phyloP scores from a whole-genome alignment of 1,140 invertebrate species.

The Lineus longissimus region DNA sequence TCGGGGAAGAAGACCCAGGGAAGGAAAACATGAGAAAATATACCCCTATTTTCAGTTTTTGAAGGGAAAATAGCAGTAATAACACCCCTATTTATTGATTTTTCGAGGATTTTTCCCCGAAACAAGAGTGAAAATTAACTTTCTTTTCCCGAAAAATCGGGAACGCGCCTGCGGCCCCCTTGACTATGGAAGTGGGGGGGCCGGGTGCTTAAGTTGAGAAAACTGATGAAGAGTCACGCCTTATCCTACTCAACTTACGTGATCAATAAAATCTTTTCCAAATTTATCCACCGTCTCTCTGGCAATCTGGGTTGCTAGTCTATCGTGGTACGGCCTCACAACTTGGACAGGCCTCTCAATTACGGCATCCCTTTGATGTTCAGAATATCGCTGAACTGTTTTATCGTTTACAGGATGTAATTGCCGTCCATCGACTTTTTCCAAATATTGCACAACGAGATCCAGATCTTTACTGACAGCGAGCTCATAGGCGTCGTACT shows the following conservation, averaged over 20 bases:
- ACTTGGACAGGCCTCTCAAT: neutral
- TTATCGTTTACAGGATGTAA: conserved; percentile 17
- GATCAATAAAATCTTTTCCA: neutral
- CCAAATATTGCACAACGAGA: conserved; percentile 10
- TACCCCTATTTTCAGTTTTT: too few relatives aligned
- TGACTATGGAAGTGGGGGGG: too few relatives aligned
- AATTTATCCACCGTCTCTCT: neutral
- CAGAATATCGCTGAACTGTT: conserved; percentile 18
- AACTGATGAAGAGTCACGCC: too few relatives aligned
- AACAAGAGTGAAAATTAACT: too few relatives aligned
- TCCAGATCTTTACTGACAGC: conserved; percentile 10
- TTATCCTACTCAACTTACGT: neutral
- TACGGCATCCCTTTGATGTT: conserved; percentile 15
- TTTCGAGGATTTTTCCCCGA: too few relatives aligned
- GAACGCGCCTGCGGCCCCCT: too few relatives aligned
- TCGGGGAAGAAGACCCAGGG: too few relatives aligned
- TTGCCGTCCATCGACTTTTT: conserved; percentile 12
- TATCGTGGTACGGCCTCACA: neutral
- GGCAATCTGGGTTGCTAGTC: neutral
- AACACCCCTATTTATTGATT: too few relatives aligned
- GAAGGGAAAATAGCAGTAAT: too few relatives aligned
- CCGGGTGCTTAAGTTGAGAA: too few relatives aligned
- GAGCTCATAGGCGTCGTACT: conserved; percentile 14
- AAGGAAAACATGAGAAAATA: too few relatives aligned
- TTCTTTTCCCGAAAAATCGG: too few relatives aligned